Evolutionary conservation across 2,113 vertebrate species (phyloP).

Genomic region (Riparia riparia): DNA sequence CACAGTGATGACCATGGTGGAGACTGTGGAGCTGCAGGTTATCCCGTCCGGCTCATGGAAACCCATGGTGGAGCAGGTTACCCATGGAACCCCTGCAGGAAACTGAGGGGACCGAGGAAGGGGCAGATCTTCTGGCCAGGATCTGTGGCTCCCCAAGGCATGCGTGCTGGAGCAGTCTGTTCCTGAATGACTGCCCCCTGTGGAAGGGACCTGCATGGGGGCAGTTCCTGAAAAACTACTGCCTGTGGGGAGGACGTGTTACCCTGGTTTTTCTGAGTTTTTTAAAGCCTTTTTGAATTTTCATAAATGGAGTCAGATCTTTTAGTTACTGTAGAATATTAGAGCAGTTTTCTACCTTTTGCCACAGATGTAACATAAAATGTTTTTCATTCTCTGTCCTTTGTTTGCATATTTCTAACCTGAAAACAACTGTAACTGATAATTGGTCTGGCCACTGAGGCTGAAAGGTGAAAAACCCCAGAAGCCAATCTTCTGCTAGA

Average conservation of each 20-base stretch:
- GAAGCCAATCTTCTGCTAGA: too few species aligned
- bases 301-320: too few species aligned
- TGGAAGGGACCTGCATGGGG: background rate
- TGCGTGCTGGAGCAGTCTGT: background rate
- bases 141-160: background rate
- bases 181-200: rapidly evolving
- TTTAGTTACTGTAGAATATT: too few species aligned
- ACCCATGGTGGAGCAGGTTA: background rate
- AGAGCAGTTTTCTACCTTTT: too few species aligned
- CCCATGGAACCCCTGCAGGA: background rate
- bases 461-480: too few species aligned
- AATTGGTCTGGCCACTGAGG: too few species aligned
- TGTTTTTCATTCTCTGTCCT: too few species aligned
- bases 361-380: too few species aligned
- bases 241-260: background rate
- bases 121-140: background rate
- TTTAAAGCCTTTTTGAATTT: too few species aligned
- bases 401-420: too few species aligned
- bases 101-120: rapidly evolving
- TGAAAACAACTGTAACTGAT: too few species aligned
- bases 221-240: background rate
- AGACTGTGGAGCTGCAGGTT: background rate
- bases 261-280: too few species aligned
- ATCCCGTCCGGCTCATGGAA: background rate
- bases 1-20: rapidly evolving